Evolutionary conservation across 2,888 invertebrate species (phyloP), one percentile per base, ranked within the genome.

Genomic region (Papilio elwesi): DNA sequence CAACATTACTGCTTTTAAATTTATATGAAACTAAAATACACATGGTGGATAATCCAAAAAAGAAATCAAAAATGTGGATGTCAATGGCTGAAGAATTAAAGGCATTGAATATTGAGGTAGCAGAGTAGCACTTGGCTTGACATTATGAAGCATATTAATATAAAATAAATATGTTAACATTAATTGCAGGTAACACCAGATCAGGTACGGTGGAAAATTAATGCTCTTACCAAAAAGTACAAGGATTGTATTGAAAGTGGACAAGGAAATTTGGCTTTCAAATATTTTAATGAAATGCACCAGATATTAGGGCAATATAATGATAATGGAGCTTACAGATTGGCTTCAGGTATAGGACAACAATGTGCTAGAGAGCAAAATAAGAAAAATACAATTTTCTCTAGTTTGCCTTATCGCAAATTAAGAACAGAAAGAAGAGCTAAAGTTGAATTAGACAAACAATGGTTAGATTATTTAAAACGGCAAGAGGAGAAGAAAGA

Each of bases 211-310:
- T 90, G 89, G 89, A 90, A 90, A 85, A 83, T 90, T 74, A 90
- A 90, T 84, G 89, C 89, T 51, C 80, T 90, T 6, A 90, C 89
- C 74, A 90, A 90, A 78, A 89, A 88, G 76, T 90, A 90, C 70
- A 89, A 87, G 79, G 89, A 90, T 73, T 87, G 89, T 64, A 80
- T 88, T 76, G 89, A 89, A 68, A 89, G 81, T 82, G 88, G 89
- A 26, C 88, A 88, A 78, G 84, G 83, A 0, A 76, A 83, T 68
- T 75, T 80, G 70, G 80, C 82, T 72, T 89, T 89, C 72, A 89
- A 89, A 78, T 90, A 87, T 80, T 90, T 87, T 74, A 88, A 89
- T 87, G 89, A 89, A 81, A 89, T 90, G 89, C 87, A 90, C 74
- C 89, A 90, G 81, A 89, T 90, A 70, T 78, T 89, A 52, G 89